phyloP scores from a whole-genome alignment of 2,113 vertebrate genomes.

The Callithrix jacchus region DNA sequence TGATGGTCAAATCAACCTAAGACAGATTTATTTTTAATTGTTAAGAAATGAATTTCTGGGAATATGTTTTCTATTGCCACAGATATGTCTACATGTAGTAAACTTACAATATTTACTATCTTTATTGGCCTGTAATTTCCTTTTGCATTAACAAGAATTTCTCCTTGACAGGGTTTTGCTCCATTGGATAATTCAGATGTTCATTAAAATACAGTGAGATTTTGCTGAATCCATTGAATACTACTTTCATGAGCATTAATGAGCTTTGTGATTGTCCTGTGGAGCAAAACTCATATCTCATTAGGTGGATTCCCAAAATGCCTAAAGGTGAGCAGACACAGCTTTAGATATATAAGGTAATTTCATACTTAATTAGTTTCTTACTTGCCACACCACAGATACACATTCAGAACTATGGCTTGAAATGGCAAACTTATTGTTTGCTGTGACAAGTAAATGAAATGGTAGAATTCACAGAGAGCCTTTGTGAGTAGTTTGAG shows the following conservation, averaged over 20 bases:
- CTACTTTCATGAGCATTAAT: slow-evolving; percentile 75
- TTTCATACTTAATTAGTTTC: slow-evolving; percentile 75
- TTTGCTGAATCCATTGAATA: slow-evolving; percentile 70
- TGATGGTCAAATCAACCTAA: background rate
- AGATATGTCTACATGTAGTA: background rate
- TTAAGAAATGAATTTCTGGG: background rate
- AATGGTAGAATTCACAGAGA: slow-evolving; percentile 59
- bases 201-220: slow-evolving; percentile 69
- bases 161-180: slow-evolving; percentile 36
- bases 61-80: background rate
- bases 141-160: slow-evolving; percentile 43
- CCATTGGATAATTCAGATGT: slow-evolving; percentile 58
- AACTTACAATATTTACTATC: background rate
- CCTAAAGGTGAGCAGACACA: slow-evolving; percentile 70
- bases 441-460: slow-evolving; percentile 55
- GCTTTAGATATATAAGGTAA: slow-evolving; percentile 68
- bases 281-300: slow-evolving; percentile 71
- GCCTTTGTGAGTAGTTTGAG: slow-evolving; percentile 23
- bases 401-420: slow-evolving; percentile 24
- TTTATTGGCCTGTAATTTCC: background rate
- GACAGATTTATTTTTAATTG: background rate
- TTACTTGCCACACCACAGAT: slow-evolving; percentile 42
- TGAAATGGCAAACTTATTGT: slow-evolving; percentile 56
- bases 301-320: slow-evolving; percentile 73
- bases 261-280: slow-evolving; percentile 71